phyloP scores from a whole-genome alignment of 2,113 vertebrate genomes.

The Phoenicopterus ruber region DNA sequence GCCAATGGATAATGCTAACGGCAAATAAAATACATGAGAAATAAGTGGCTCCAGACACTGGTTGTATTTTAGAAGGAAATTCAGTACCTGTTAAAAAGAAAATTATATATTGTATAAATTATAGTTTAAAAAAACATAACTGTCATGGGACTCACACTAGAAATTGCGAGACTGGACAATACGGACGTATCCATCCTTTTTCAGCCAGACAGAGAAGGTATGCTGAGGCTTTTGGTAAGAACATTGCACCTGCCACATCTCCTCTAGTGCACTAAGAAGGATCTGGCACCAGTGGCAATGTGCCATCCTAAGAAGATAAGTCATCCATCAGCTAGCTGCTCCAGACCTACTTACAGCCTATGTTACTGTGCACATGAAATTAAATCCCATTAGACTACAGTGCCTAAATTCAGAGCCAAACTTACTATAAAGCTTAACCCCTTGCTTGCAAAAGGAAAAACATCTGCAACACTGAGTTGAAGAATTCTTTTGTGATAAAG shows the following conservation, averaged over 20 bases:
- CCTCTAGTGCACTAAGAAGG: background rate
- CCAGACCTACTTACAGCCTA: background rate
- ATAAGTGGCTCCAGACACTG: background rate
- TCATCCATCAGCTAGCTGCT: background rate
- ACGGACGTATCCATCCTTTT: background rate
- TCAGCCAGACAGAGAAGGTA: background rate
- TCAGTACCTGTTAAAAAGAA: background rate
- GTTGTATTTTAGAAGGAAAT: background rate
- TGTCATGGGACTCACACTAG: background rate
- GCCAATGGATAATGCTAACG: background rate
- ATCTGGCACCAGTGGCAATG: background rate
- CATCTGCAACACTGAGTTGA: background rate
- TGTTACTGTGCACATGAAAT: background rate
- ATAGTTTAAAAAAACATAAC: background rate
- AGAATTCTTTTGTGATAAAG: background rate
- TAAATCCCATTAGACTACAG: background rate
- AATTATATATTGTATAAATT: background rate
- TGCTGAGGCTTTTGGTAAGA: background rate
- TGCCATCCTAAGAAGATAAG: background rate
- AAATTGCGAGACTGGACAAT: background rate
- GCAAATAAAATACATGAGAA: background rate
- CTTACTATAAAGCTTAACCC: background rate
- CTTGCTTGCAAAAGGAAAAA: background rate
- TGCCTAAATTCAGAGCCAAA: background rate
- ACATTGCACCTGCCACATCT: background rate